phyloP scores from a whole-genome alignment of 2,797 vertebrate species.

The Sebastiscus albofasciatus region DNA sequence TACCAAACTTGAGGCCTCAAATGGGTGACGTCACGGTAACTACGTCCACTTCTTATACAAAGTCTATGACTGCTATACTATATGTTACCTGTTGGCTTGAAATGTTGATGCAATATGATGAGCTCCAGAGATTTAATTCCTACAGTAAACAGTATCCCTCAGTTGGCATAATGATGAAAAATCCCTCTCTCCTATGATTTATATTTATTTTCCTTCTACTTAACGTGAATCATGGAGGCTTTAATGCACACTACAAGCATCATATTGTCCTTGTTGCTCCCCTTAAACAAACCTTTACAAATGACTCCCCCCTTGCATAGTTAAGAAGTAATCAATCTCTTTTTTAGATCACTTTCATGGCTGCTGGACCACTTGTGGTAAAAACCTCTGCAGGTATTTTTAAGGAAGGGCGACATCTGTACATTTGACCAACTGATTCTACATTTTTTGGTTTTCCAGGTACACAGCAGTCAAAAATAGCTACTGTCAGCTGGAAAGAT shows the following conservation, averaged over 20 bases:
- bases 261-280: conserved; percentile 34
- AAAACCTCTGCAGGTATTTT: too few species aligned
- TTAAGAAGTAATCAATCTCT: too few species aligned
- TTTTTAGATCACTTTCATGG: too few species aligned
- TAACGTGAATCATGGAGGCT: conserved; percentile 36
- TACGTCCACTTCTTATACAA: too few species aligned
- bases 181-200: not conserved
- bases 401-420: too few species aligned
- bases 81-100: not conserved
- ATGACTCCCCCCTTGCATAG: too few species aligned
- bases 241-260: conserved; percentile 41
- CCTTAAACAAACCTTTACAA: not conserved
- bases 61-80: not conserved
- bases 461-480: not conserved
- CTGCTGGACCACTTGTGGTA: too few species aligned
- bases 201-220: conserved; percentile 13
- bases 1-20: rapidly evolving
- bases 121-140: conserved; percentile 2
- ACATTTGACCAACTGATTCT: too few species aligned
- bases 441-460: not conserved
- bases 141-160: not conserved
- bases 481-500: not conserved
- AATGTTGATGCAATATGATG: not conserved
- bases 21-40: too few species aligned
- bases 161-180: conserved; percentile 44